Base-by-base conservation (phyloP, 2,888 invertebrate species). In the Chymomyza caudatula region DNA sequence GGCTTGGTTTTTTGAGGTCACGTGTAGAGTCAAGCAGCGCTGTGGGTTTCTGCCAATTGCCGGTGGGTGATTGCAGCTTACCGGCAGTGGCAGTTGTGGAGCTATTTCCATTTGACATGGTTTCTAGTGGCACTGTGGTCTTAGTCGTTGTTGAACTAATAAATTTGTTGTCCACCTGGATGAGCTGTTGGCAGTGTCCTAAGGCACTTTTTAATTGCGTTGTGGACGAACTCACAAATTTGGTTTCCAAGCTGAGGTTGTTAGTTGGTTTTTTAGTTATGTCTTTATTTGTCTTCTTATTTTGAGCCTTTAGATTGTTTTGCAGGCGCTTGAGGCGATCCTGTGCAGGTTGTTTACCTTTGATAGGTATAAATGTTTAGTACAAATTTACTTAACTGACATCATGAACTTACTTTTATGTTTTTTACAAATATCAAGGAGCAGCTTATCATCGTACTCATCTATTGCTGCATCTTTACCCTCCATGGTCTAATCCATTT, bases 241-340 rank as follows among this genome's bases (percentile, higher is more conserved):
- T 23, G 1, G 19, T 6, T 22, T 22, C 4, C 43, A 29, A 4
- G 47, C 20, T 43, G 23, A 4, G 1, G 54, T 69, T 3, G 66
- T 64, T n/a, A 51, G 44, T 20, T 63, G 57, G 29, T 37, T 37
- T 25, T 55, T 62, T 37, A 42, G 67, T 22, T 43, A 47, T 17
- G 11, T 69, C 65, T 4, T 22, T 65, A 0, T 29, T 23, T 1
- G 15, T 8, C 15, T 66, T 42, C 11, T 69, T 60, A 2, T 65
- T 67, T 25, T 67, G 65, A 3, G 37, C 20, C 3, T 74, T 77
- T 2, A 88, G 60, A 8, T 73, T 74, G 2, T 62, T 65, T 63
- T 88, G 88, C 15, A 89, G 62, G 2, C 84, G 73, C 43, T 88
- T 88, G 0, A 89, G 77, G 0, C 89, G 87, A 62, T 88, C 87